A percentile compares a stretch with the other conserved stretches of the same genome.
These are phyloP conservation scores for Anguilla marmorata DNA, from an alignment of 2,797 vertebrate species.

Conservation along the genomic window DNA sequence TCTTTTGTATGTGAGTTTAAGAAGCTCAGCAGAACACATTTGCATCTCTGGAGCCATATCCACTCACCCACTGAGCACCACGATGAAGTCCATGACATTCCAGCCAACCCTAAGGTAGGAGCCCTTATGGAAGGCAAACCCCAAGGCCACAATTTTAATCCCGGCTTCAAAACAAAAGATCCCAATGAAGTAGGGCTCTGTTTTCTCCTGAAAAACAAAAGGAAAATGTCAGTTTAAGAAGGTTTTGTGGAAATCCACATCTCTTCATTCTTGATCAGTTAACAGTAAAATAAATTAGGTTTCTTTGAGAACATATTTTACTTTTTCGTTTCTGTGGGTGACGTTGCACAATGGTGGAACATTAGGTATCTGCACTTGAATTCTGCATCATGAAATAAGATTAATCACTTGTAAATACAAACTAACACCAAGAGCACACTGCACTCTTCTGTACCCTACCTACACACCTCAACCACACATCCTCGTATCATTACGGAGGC, in stretches of 20 bases:
- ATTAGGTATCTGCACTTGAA: neutral
- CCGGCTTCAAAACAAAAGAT: conserved; percentile 99
- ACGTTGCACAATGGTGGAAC: neutral
- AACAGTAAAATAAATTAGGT: neutral
- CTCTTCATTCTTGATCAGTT: neutral
- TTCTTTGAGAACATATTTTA: neutral
- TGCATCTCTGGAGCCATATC: neutral
- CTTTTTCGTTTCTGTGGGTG: neutral
- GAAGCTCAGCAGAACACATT: neutral
- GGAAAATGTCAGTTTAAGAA: neutral
- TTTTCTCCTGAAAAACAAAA: conserved; percentile 83
- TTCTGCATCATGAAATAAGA: too few species aligned
- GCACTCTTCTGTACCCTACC: too few species aligned
- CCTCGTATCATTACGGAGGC: neutral
- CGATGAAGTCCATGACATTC: conserved; percentile 99
- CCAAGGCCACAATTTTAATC: conserved; percentile 95
- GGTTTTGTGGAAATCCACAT: neutral
- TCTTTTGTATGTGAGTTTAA: neutral
- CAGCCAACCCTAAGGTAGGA: conserved; percentile 96
- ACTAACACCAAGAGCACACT: too few species aligned
- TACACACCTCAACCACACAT: too few species aligned
- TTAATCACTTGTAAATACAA: too few species aligned
- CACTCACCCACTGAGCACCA: conserved; percentile 97
- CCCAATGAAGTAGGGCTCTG: conserved; percentile 97
- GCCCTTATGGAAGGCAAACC: conserved; percentile 96